phyloP scores from a whole-genome alignment of 2,888 invertebrate genomes.

The Formica aserva region DNA sequence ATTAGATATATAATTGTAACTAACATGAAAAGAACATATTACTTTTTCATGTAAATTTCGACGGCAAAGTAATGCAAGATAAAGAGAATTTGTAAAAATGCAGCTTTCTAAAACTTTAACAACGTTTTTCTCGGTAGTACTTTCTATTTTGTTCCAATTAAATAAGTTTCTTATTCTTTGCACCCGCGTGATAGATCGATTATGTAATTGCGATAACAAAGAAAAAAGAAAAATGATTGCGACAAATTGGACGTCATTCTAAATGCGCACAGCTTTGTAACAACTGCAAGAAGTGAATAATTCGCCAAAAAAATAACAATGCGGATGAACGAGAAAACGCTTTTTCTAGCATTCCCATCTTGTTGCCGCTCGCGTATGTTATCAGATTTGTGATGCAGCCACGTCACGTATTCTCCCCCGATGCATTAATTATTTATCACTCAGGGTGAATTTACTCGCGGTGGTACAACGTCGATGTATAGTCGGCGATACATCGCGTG shows the following conservation, averaged over 20 bases:
- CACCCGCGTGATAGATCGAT: conserved; percentile 75
- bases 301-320: background rate
- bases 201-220: conserved; percentile 76
- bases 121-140: conserved; percentile 68
- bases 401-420: conserved; percentile 61
- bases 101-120: conserved; percentile 54
- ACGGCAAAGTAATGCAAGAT: background rate
- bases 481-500: conserved; percentile 21
- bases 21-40: background rate
- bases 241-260: conserved; percentile 39
- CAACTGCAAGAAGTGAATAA: background rate
- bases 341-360: conserved; percentile 23
- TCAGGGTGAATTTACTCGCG: conserved; percentile 60
- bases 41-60: background rate
- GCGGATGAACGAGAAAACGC: background rate
- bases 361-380: conserved; percentile 40
- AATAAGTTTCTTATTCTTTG: conserved; percentile 78
- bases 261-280: background rate
- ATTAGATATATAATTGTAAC: background rate
- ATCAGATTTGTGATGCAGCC: conserved; percentile 53
- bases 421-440: conserved; percentile 78
- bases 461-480: background rate
- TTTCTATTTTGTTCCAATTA: conserved; percentile 62
- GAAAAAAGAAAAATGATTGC: conserved; percentile 51
- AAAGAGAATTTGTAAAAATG: conserved; percentile 2